phyloP scores from a whole-genome alignment of 2,113 vertebrate genomes.

The Podocnemis expansa region DNA sequence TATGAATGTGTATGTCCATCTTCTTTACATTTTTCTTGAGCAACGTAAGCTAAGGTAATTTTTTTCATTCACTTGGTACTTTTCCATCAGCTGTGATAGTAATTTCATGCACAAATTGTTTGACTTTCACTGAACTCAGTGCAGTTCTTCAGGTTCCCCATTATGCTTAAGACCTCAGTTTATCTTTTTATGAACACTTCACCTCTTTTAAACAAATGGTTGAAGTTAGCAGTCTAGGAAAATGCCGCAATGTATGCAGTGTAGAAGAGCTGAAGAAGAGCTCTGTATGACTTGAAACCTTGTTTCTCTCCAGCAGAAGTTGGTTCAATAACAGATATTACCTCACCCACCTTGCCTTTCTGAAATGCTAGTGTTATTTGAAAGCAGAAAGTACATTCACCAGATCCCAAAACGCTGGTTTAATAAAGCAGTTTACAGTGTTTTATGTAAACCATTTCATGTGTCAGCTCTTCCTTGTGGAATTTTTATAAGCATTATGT shows the following conservation, averaged over 20 bases:
- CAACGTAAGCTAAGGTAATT: not conserved
- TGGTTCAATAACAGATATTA: not conserved
- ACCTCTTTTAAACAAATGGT: not conserved
- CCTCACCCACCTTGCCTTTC: not conserved
- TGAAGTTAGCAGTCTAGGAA: constrained; percentile 9
- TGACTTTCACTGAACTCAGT: constrained; percentile 3
- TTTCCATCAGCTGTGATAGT: not conserved
- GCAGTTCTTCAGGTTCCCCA: constrained; percentile 23
- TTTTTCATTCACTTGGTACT: not conserved
- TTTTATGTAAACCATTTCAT: constrained; percentile 10
- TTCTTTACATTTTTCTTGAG: not conserved
- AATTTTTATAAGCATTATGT: not conserved
- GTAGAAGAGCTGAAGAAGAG: too few relatives aligned
- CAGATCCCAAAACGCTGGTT: not conserved
- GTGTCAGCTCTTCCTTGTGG: not conserved
- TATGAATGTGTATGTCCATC: not conserved
- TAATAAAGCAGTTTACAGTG: not conserved
- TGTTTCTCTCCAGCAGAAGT: not conserved
- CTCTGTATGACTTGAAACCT: not conserved
- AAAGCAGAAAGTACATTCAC: constrained; percentile 17
- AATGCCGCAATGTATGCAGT: not conserved
- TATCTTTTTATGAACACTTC: constrained; percentile 32
- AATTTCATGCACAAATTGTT: constrained; percentile 28
- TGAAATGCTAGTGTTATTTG: not conserved
- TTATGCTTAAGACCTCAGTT: constrained; percentile 30